Evolutionary conservation across 2,797 vertebrate species (phyloP).

Genomic region (Crypturellus tataupa): DNA sequence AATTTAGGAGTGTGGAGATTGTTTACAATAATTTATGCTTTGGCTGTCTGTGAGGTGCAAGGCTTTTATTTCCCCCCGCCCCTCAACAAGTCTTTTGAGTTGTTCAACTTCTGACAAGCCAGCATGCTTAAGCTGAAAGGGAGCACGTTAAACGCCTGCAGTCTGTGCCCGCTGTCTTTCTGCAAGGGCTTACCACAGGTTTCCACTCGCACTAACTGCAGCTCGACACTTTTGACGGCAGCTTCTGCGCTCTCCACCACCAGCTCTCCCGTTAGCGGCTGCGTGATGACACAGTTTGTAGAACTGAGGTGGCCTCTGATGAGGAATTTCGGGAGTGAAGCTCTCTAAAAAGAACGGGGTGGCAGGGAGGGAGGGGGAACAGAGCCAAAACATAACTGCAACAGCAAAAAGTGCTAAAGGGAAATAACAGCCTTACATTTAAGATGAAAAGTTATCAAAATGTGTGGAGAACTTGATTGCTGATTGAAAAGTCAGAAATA

Average conservation of each 20-base stretch:
- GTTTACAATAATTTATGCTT: accelerated
- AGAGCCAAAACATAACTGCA: not conserved
- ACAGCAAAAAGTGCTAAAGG: not conserved
- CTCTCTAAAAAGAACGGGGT: slow-evolving; percentile 79
- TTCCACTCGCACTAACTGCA: slow-evolving; percentile 96
- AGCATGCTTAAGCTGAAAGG: accelerated
- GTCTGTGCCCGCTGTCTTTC: accelerated
- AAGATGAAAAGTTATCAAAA: not conserved
- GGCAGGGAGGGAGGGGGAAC: not conserved
- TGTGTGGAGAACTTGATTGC: accelerated
- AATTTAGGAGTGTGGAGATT: accelerated
- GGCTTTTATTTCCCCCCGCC: not conserved
- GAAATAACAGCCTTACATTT: too few species aligned
- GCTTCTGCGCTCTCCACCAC: slow-evolving; percentile 92
- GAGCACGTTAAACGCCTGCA: not conserved
- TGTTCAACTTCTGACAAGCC: not conserved
- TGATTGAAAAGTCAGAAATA: not conserved
- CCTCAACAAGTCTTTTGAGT: not conserved
- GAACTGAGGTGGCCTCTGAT: slow-evolving; percentile 91
- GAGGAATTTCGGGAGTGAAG: slow-evolving; percentile 89
- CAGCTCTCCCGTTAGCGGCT: slow-evolving; percentile 92
- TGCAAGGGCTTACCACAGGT: slow-evolving; percentile 89
- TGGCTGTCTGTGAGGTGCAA: not conserved
- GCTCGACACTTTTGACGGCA: slow-evolving; percentile 92
- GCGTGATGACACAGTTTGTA: slow-evolving; percentile 92